Conservation (phyloP, 2,888 invertebrate species). For the Apamea monoglypha region DNA sequence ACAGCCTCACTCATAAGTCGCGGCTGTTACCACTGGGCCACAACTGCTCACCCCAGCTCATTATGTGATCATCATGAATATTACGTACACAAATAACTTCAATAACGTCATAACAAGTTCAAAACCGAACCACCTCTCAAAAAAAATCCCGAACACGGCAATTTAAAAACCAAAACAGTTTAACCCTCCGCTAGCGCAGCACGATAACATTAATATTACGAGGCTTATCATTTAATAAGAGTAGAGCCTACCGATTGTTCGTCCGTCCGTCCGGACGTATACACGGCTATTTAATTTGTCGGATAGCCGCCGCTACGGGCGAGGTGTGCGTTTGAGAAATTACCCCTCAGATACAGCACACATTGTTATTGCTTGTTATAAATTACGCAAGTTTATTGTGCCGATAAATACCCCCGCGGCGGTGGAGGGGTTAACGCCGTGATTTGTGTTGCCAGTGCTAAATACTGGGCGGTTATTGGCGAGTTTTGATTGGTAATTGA, state of each 20-base stretch:
- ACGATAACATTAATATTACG: constrained; percentile 67
- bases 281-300: constrained; percentile 78
- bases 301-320: constrained; percentile 72
- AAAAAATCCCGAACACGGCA: constrained; percentile 37
- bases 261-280: constrained; percentile 54
- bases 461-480: constrained; percentile 67
- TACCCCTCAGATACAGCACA: constrained; percentile 83
- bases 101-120: constrained; percentile 16
- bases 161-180: constrained; percentile 62
- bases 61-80: neutral
- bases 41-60: neutral
- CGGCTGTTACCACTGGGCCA: neutral
- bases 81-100: neutral
- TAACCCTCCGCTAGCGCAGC: constrained; percentile 57
- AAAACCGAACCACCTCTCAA: neutral
- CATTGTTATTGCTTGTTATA: constrained; percentile 86
- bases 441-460: constrained; percentile 71
- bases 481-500: constrained; percentile 59
- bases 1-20: neutral
- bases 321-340: constrained; percentile 88
- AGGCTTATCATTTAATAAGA: constrained; percentile 77
- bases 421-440: constrained; percentile 65
- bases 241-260: constrained; percentile 71
- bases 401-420: constrained; percentile 80
- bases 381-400: constrained; percentile 82